Evolutionary conservation across 2,888 invertebrate genomes (phyloP).

Genomic region (Synanthedon myopaeformis): DNA sequence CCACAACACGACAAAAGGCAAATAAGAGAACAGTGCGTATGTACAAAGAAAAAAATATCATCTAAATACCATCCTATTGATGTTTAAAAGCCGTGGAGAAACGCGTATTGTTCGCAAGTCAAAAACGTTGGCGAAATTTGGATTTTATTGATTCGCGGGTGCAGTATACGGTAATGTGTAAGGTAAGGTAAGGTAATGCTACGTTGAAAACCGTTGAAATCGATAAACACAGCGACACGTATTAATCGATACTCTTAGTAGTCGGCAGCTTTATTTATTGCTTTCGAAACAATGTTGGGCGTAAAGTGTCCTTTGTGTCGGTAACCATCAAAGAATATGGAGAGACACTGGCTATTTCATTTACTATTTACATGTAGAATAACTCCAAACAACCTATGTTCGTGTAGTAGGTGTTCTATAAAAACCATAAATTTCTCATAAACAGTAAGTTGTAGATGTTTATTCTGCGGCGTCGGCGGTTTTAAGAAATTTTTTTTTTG

Average conservation of each 20-base stretch:
- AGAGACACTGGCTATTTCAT: constrained; percentile 2
- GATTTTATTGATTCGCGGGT: constrained; percentile 52
- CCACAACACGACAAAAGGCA: constrained; percentile 66
- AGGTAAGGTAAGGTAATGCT: constrained; percentile 10
- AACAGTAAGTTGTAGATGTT: constrained; percentile 39
- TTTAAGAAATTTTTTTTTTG: constrained; percentile 27
- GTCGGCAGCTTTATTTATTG: not conserved
- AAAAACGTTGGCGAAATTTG: constrained; percentile 65
- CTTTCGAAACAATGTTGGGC: not conserved
- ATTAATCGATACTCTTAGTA: not conserved
- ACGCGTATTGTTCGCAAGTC: constrained; percentile 50
- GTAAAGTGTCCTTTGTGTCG: not conserved
- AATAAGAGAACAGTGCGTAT: constrained; percentile 62
- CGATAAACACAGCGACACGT: constrained; percentile 5
- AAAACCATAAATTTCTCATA: constrained; percentile 40
- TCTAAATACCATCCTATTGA: constrained; percentile 66
- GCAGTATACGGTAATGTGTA: constrained; percentile 12
- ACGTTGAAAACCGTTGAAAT: constrained; percentile 21
- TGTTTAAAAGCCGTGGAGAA: constrained; percentile 67
- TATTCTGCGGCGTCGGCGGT: constrained; percentile 38
- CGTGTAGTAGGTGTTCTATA: constrained; percentile 15
- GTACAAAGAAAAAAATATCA: constrained; percentile 50
- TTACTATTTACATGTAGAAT: constrained; percentile 25
- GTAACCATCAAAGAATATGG: constrained; percentile 1
- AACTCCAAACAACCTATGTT: constrained; percentile 23